Conservation (phyloP, 1,140 invertebrate species). For the Pogonognathellus flavescens region DNA sequence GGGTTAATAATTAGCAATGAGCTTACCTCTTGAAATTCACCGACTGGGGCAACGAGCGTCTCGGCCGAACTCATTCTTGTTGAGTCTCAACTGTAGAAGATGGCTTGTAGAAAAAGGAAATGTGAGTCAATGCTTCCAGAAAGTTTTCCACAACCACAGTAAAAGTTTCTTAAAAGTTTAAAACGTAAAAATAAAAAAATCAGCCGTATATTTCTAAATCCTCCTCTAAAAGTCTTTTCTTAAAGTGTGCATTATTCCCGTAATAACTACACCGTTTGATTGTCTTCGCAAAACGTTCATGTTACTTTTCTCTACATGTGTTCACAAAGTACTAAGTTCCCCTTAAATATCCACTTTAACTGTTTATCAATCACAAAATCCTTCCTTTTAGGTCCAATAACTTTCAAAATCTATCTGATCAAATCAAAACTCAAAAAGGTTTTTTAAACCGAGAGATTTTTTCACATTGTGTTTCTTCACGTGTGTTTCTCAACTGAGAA, state of each 20-base stretch:
- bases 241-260: background rate
- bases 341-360: background rate
- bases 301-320: background rate
- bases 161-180: no score
- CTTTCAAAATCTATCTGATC: no score
- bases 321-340: background rate
- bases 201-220: no score
- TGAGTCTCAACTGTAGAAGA: background rate
- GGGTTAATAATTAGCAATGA: background rate
- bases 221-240: background rate
- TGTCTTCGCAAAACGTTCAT: background rate
- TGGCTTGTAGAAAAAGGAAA: no score
- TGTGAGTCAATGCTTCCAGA: no score
- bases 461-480: background rate
- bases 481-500: background rate
- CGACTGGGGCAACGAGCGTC: slow-evolving; percentile 46
- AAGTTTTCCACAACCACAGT: no score
- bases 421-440: no score
- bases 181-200: no score
- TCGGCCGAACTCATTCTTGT: slow-evolving; percentile 36
- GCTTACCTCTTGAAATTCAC: slow-evolving; percentile 60
- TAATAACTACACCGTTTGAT: background rate
- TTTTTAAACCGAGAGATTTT: background rate
- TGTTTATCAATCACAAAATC: background rate
- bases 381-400: no score